Evolutionary conservation across 2,113 vertebrate genomes (phyloP).

Genomic region (Falcunculus frontatus): DNA sequence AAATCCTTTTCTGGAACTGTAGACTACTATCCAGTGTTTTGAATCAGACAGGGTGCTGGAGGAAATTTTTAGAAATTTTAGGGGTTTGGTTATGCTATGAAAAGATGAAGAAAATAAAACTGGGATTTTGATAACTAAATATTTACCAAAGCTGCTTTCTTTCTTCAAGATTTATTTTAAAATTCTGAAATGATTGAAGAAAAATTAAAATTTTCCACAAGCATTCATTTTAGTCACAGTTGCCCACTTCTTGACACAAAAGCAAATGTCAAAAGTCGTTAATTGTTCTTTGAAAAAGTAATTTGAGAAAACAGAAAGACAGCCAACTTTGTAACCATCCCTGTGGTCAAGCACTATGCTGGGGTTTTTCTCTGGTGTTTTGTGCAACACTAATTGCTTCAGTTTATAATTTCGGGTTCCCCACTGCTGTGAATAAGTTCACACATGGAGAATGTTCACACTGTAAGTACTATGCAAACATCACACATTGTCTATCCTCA

Average conservation of each 20-base stretch:
- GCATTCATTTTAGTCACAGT: neutral
- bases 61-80: neutral
- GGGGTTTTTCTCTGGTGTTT: neutral
- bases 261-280: neutral
- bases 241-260: neutral
- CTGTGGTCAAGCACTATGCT: neutral
- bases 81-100: neutral
- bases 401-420: neutral
- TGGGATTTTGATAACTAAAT: neutral
- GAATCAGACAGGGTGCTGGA: neutral
- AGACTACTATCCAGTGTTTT: neutral
- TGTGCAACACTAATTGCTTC: neutral
- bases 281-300: neutral
- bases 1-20: neutral
- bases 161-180: neutral
- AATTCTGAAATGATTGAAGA: neutral
- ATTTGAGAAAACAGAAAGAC: neutral
- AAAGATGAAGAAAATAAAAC: neutral
- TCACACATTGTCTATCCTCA: neutral
- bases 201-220: neutral
- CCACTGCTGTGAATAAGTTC: neutral
- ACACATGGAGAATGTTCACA: neutral
- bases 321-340: neutral
- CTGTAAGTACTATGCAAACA: neutral
- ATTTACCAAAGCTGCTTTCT: neutral